Base-by-base conservation (phyloP, 92 coral and sea anemone genomes). In the Paramuricea clavata region DNA sequence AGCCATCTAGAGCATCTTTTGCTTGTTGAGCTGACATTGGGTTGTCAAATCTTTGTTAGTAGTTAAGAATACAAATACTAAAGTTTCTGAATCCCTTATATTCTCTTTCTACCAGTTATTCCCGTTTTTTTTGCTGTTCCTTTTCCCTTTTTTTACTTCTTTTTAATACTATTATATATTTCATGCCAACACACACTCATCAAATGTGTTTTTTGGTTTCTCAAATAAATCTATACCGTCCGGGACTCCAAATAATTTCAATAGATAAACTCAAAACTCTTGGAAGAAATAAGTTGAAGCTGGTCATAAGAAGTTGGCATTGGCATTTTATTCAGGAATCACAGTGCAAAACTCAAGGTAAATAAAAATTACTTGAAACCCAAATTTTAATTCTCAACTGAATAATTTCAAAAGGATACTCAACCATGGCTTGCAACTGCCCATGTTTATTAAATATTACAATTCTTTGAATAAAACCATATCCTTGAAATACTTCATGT, bases 371-470 rank as follows among this genome's bases (percentile, higher is more conserved):
- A 39, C 44, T 39, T 4, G 52, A 47, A 47, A 47, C 3, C 52
- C 10, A 47, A 47, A 36, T 36, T 3, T 36, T 36, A 47, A 10
- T 47, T 10, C 7, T 2, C 54, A 47, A 10, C 10, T 17, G 1
- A 47, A 47, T 10, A 1, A 2, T 15, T 47, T 47, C 54, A n/a
- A 54, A 94, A 95, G 98, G 98, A 95, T 95, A 95, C 98, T 95
- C 98, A 7, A 95, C 87, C 98, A 95, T 95, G n/a, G 98, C 98
- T 75, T 95, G 98, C 39, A 95, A 72, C 62, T 54, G 62, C 19
- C 98, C 98, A 91, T 94, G 93, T 61, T 95, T 95, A 41, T 97
- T 80, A 90, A 94, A 95, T 59, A 95, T 93, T 41, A 95, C 98
- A 78, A 95, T 95, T 61, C 95, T 91, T 41, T 88, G 92, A 12